Base-by-base conservation (phyloP, 2,888 invertebrate species). In the Lasioglossum calceatum region DNA sequence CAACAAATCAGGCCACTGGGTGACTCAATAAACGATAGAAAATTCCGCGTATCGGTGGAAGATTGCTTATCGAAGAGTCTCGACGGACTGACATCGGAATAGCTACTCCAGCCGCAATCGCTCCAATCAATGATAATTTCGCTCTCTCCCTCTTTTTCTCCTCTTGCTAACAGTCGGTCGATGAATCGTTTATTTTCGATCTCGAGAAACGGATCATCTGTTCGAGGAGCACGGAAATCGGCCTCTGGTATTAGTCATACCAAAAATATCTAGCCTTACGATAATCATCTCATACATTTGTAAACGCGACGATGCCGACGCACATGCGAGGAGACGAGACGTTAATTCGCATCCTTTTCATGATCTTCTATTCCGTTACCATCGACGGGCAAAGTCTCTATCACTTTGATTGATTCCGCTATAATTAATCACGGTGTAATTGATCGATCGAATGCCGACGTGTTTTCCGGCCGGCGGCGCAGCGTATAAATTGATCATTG, bases 321-420 rank as follows among this genome's bases (percentile, higher is more conserved):
- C 54, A 0, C 14, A 16, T 5, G 61, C 5, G 27, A 14, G 27
- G 14, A 12, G 64, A 16, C 32, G 16, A 16, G 32, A 16, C 32
- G 64, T 32, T 64, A 64, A 64, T 64, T 32, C 64, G 64, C 32
- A 64, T 64, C 32, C 32, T 64, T 64, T 64, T 32, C 64, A 64
- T 64, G 32, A 64, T 64, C 32, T 64, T 64, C 64, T 32, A 16
- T 32, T 64, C 16, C 16, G 2, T 32, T 64, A 32, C 64, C 64
- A 16, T 7, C 27, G 27, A n/a, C 64, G 27, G 64, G 16, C 16
- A 64, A 16, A 16, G 32, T 64, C 16, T 64, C 32, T 64, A 64
- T 32, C 64, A 32, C 64, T 64, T 64, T 64, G 32, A 64, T 64
- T 64, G 64, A 64, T 64, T 32, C 32, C 64, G 16, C 32, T 16